phyloP scores from a whole-genome alignment of 64 coral and sea anemone genomes.

The Astreopora myriophthalma region DNA sequence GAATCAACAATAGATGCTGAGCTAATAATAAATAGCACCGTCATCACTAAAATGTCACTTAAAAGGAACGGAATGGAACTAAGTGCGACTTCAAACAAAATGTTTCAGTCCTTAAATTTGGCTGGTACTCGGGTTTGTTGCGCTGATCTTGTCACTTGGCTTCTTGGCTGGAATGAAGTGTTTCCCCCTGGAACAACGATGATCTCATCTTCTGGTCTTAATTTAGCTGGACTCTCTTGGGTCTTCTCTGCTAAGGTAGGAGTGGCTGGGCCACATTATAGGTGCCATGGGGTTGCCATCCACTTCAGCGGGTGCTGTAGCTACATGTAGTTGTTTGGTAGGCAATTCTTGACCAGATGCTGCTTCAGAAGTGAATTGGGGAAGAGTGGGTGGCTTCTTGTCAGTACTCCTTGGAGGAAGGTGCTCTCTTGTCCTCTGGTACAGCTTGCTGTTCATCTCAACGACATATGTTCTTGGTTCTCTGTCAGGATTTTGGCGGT shows the following conservation, averaged over 20 bases:
- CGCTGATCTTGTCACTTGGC: slow-evolving; percentile 36
- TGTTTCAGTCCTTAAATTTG: slow-evolving; percentile 45
- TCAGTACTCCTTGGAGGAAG: not conserved
- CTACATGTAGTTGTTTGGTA: not conserved
- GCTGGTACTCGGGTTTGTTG: slow-evolving; percentile 31
- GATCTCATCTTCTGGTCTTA: not conserved
- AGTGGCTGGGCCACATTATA: not conserved
- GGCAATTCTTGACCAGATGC: not conserved
- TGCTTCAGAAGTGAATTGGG: not conserved
- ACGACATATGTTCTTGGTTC: slow-evolving; percentile 72
- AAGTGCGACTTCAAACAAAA: not conserved
- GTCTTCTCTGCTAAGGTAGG: not conserved
- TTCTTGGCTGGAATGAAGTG: not conserved
- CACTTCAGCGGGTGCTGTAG: not conserved
- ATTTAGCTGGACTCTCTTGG: not conserved
- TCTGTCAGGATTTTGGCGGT: slow-evolving; percentile 15
- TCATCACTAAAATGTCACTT: too few species aligned
- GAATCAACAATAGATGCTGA: too few species aligned
- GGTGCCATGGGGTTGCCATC: not conserved
- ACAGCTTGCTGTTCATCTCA: slow-evolving; percentile 52
- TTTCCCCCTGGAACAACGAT: not conserved
- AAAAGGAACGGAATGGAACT: not conserved
- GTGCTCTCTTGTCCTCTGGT: slow-evolving; percentile 49
- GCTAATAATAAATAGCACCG: too few species aligned
- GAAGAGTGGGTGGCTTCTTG: not conserved